Evolutionary conservation across 2,888 invertebrate genomes (phyloP).

Genomic region (Xanthorhoe designata): DNA sequence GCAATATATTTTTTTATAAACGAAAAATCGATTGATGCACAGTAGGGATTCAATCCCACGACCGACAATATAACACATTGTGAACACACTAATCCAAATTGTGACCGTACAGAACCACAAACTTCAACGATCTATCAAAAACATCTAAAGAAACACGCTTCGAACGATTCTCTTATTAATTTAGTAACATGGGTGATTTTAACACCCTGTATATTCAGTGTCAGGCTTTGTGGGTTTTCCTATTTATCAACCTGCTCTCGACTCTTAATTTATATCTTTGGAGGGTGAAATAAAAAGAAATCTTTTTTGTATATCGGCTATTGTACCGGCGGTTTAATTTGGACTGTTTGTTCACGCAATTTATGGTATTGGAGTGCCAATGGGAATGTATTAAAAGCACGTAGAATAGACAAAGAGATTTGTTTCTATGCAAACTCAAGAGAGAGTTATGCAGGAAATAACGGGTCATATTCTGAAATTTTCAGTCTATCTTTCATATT

Average conservation of each 20-base stretch:
- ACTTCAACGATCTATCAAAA: too few species aligned
- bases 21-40: too few species aligned
- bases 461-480: too few species aligned
- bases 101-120: too few species aligned
- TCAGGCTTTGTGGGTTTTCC: conserved; percentile 23
- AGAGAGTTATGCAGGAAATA: too few species aligned
- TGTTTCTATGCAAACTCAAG: too few species aligned
- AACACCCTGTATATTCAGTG: conserved; percentile 9
- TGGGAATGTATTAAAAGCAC: background rate
- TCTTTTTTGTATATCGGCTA: conserved; percentile 10
- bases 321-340: conserved; percentile 1
- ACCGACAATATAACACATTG: too few species aligned
- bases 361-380: conserved; percentile 14
- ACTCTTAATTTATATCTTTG: conserved; percentile 27
- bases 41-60: too few species aligned
- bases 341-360: conserved; percentile 1
- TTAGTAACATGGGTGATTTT: background rate
- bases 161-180: background rate
- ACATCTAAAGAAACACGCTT: background rate
- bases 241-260: conserved; percentile 28
- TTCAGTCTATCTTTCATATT: too few species aligned
- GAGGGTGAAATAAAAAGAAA: conserved; percentile 14
- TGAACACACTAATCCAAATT: too few species aligned
- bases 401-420: too few species aligned
- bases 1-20: too few species aligned